A percentile compares a stretch with the other conserved stretches of the same genome.
Evolutionary conservation across 2,888 invertebrate genomes (phyloP).

Genomic region (Scotopteryx bipunctaria): DNA sequence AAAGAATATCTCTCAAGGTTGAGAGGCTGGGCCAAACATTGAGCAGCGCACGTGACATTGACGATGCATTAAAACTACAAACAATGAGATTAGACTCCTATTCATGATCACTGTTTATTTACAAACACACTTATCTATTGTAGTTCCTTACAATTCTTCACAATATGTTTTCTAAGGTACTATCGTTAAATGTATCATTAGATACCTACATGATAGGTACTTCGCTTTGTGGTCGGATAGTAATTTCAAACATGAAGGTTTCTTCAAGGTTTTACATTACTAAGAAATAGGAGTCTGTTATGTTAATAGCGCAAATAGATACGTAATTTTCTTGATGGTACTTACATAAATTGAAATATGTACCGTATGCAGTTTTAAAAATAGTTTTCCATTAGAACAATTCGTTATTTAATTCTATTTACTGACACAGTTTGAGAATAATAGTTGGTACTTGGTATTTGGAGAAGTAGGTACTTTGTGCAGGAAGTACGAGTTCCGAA

Average conservation of each 20-base stretch:
- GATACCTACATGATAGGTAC: background rate
- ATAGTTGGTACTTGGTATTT: no score
- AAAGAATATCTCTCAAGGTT: no score
- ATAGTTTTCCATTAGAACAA: no score
- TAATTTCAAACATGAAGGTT: slow-evolving; percentile 17
- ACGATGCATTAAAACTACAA: slow-evolving; percentile 59
- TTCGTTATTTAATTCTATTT: no score
- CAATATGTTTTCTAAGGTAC: slow-evolving; percentile 6
- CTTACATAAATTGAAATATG: no score
- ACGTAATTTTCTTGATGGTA: no score
- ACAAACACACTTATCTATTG: slow-evolving; percentile 34
- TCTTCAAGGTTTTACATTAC: background rate
- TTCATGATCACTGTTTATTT: slow-evolving; percentile 40
- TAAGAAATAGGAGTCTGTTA: background rate
- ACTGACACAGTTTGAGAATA: no score
- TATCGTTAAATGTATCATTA: slow-evolving; percentile 4
- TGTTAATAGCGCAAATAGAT: no score
- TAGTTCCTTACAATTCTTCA: slow-evolving; percentile 21
- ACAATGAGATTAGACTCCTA: slow-evolving; percentile 56
- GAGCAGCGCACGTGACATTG: slow-evolving; percentile 61
- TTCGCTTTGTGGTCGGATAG: slow-evolving; percentile 3
- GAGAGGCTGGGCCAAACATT: background rate
- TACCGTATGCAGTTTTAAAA: no score
- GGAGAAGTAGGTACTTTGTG: no score
- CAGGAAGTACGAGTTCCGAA: no score